A percentile compares a stretch with the other conserved stretches of the same genome.
Conservation (phyloP, 2,797 vertebrate species). For the Pempheris klunzingeri region DNA sequence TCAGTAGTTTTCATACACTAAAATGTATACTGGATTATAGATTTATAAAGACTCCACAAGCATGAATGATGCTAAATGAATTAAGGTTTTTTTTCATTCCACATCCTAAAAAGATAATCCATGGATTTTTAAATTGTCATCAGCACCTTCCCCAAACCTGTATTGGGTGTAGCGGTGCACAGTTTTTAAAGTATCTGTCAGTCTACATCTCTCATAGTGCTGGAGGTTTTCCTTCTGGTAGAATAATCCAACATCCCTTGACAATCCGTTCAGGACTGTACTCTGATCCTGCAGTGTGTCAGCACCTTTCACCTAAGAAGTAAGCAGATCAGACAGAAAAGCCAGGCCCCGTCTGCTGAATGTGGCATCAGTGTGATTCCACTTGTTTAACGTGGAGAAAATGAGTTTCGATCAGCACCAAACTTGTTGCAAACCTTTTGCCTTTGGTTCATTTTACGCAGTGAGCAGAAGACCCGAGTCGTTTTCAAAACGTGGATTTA, state of each 20-base stretch:
- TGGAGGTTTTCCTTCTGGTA: background rate
- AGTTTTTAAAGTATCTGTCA: background rate
- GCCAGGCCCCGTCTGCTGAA: background rate
- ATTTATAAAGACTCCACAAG: background rate
- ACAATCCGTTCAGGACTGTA: background rate
- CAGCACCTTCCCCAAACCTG: background rate
- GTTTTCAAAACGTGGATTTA: background rate
- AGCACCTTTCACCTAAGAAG: background rate
- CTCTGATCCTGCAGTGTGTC: background rate
- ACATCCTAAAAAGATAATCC: background rate
- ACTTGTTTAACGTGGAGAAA: background rate
- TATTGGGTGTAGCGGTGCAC: background rate
- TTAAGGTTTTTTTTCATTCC: background rate
- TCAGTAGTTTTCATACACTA: background rate
- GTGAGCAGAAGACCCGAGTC: background rate
- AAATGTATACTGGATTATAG: background rate
- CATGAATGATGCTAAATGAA: background rate
- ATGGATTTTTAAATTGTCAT: background rate
- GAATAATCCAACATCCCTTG: background rate
- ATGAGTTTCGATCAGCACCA: background rate
- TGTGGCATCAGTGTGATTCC: background rate
- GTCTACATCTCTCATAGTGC: background rate
- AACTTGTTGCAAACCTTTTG: background rate
- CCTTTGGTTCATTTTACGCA: background rate
- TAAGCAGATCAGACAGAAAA: background rate